Base-by-base conservation (phyloP, 1,140 invertebrate genomes). In the Drosophila equinoxialis region DNA sequence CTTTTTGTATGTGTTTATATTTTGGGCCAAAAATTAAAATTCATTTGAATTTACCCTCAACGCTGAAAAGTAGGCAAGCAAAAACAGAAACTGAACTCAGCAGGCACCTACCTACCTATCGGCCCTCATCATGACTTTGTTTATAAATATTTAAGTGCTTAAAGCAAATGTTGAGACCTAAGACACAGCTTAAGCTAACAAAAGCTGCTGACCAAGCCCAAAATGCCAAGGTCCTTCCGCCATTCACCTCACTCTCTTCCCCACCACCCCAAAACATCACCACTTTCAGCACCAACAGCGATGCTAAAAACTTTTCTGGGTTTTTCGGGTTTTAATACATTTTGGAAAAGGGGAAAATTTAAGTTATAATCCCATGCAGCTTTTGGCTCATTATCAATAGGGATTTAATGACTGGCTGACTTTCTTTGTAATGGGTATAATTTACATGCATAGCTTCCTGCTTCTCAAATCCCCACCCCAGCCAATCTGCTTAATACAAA, bases 61-160 rank as follows among this genome's bases (percentile, higher is more conserved):
- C 57, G 63, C 60, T 55, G 30, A 68, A 68, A 41, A 30, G 42
- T 26, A 35, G 14, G 45, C 39, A 17, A 42, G 26, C 11, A 14
- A 51, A 51, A 42, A 23, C 6, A 30, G 30, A 30, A 30, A 4
- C 3, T 4, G 10, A 11, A 2, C 1, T 0, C 41, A 35, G 14
- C 23, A n/a, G 6, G 33, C 64, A 11, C 14, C 51, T 30, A 1
- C 30, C 45, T 8, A 2, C 51, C 13, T n/a, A 11, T 23, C 6
- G 4, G 11, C 14, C 5, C 17, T 54, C 51, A 33, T 51, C 67
- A 39, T 42, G 67, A 62, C 60, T 74, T 70, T 75, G 65, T 71
- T 68, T 82, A 79, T 67, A 82, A 82, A 83, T 79, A 82, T 76
- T 83, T 72, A 75, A 79, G 76, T 83, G 68, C 72, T 71, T 61